These are phyloP conservation scores for Tetramorium bicarinatum DNA, from an alignment of 2,888 invertebrate species.

Conservation along the genomic window DNA sequence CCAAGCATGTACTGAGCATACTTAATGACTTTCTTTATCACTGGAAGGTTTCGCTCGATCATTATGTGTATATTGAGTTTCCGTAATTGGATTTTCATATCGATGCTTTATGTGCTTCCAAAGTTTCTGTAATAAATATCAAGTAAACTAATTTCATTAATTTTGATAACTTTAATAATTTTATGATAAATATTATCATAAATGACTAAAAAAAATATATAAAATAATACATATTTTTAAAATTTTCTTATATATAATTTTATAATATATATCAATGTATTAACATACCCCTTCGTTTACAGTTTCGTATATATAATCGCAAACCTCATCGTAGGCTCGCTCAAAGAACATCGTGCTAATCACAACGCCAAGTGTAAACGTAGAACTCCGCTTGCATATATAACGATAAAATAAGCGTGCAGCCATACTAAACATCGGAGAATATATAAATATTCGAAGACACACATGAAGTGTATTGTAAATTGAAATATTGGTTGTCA, in stretches of 20 bases:
- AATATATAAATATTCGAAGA: background rate
- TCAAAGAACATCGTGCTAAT: conserved; percentile 86
- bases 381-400: conserved; percentile 86
- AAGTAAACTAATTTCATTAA: conserved; percentile 10
- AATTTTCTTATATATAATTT: background rate
- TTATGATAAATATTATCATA: background rate
- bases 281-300: conserved; percentile 84
- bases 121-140: conserved; percentile 72
- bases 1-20: background rate
- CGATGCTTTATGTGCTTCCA: conserved; percentile 79
- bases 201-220: background rate
- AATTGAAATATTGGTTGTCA: background rate
- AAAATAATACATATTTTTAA: conserved; percentile 2
- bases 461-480: background rate
- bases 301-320: conserved; percentile 84
- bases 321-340: conserved; percentile 84
- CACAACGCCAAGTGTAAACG: conserved; percentile 85
- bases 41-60: background rate
- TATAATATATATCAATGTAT: conserved; percentile 17
- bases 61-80: background rate
- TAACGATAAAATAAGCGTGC: conserved; percentile 72
- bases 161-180: background rate
- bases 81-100: conserved; percentile 63
- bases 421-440: conserved; percentile 36
- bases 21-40: background rate